Evolutionary conservation across 2,113 vertebrate genomes (phyloP), one percentile per base, ranked within the genome.

Genomic region (Sphyrna mokarran): DNA sequence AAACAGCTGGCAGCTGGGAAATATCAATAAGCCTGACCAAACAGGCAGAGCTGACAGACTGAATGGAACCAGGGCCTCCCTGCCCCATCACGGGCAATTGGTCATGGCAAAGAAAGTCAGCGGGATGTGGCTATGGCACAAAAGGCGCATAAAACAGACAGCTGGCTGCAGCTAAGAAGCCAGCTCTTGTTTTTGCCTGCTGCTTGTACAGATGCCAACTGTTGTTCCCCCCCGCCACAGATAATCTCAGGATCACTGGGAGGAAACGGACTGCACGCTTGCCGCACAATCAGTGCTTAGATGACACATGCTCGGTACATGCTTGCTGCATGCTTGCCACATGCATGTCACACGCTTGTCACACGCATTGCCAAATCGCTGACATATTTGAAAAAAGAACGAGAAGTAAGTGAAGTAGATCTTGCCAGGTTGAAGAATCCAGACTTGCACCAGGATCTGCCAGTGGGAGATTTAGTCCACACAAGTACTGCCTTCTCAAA

Each of bases 1-100:
- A 91, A 94, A 94, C 91, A 94, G 91, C 91, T 95, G 93, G 93
- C 93, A 95, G 93, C 93, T 95, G 63, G 48, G 68, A 69, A 95
- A 26, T 69, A 95, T 70, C 93, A 95, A 95, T 95, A 95, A 95
- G 68, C 66, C 33, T 26, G 68, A 70, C 40, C 66, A 48, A 95
- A 69, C 93, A 69, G 93, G 93, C 66, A 43, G 70, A 72, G 68
- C 93, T 95, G 93, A 95, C 93, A 95, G 68, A 26, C 40, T 95
- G 68, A 70, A 48, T 69, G 37, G 93, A 72, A 48, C 20, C 40
- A 4, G 68, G 68, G 66, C 68, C 68, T 5, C 66, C 93, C 63
- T 72, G 68, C 93, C 68, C 93, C 68, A 68, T 95, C 93, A 69
- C 33, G 63, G 89, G 89, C 89, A 93, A 93, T 93, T 63, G 89